A percentile compares a stretch with the other conserved stretches of the same genome.
These are phyloP conservation scores for Anticlea derivata DNA, from an alignment of 2,888 invertebrate genomes.

Conservation along the genomic window DNA sequence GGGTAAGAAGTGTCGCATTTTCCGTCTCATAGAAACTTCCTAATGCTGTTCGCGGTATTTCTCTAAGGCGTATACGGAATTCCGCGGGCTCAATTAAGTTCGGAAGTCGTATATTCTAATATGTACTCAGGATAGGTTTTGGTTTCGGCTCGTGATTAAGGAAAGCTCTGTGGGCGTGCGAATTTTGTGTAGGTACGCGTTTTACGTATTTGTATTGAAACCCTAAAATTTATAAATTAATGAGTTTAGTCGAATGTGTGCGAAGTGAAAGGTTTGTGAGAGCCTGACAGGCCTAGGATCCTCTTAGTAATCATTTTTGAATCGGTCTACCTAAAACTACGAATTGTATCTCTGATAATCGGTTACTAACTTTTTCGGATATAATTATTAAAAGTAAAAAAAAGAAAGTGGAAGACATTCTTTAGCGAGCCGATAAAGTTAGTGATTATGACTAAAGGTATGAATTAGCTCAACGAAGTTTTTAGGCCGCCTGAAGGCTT, in stretches of 20 bases:
- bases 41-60: slow-evolving; percentile 40
- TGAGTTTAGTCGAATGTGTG: background rate
- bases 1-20: slow-evolving; percentile 60
- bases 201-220: background rate
- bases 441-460: too few species aligned
- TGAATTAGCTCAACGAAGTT: too few species aligned
- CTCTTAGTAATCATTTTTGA: too few species aligned
- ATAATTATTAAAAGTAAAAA: too few species aligned
- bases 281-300: too few species aligned
- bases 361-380: too few species aligned
- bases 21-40: slow-evolving; percentile 53
- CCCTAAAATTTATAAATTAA: background rate
- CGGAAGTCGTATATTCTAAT: slow-evolving; percentile 42
- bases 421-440: too few species aligned
- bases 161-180: slow-evolving; percentile 24
- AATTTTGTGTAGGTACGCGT: slow-evolving; percentile 23
- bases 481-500: too few species aligned
- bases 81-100: slow-evolving; percentile 42
- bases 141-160: slow-evolving; percentile 32
- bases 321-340: too few species aligned
- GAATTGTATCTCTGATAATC: too few species aligned
- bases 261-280: background rate
- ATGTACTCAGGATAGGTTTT: slow-evolving; percentile 34
- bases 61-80: slow-evolving; percentile 35
- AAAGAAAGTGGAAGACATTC: too few species aligned